phyloP scores from a whole-genome alignment of 2,888 invertebrate genomes.

The Heliconius sara region DNA sequence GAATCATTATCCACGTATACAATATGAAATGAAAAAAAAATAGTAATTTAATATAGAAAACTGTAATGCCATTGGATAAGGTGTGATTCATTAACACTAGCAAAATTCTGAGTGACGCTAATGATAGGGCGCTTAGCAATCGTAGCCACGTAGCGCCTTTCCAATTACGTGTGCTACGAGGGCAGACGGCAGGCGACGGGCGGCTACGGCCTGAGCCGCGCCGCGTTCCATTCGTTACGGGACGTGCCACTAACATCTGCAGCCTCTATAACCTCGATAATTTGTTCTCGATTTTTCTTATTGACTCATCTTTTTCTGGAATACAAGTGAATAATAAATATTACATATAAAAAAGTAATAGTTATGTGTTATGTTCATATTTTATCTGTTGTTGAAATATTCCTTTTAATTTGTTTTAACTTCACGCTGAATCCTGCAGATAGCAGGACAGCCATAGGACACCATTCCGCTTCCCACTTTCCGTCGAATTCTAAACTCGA shows the following conservation, averaged over 20 bases:
- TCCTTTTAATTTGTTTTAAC: no score
- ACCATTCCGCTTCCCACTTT: no score
- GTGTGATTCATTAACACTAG: constrained; percentile 46
- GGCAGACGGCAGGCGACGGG: constrained; percentile 50
- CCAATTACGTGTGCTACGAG: constrained; percentile 70
- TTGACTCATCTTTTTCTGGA: constrained; percentile 27
- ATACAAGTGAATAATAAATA: not conserved
- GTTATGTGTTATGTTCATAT: not conserved
- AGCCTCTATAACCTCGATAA: constrained; percentile 64
- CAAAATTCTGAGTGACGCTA: constrained; percentile 81
- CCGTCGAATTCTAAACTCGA: not conserved
- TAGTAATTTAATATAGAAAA: constrained; percentile 22
- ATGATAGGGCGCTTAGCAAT: constrained; percentile 74
- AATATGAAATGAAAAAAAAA: constrained; percentile 15
- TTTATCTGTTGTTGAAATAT: not conserved
- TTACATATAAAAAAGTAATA: not conserved
- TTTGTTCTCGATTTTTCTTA: constrained; percentile 60
- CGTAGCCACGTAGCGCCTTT: constrained; percentile 70
- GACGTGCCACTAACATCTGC: constrained; percentile 77
- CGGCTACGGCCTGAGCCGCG: constrained; percentile 60
- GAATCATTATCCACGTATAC: not conserved
- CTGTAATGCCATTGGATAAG: constrained; percentile 31
- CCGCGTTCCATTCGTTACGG: constrained; percentile 78
- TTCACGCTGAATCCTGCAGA: not conserved
- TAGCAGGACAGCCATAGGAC: no score